phyloP scores from a whole-genome alignment of 2,113 vertebrate genomes.

The Cottus gobio region DNA sequence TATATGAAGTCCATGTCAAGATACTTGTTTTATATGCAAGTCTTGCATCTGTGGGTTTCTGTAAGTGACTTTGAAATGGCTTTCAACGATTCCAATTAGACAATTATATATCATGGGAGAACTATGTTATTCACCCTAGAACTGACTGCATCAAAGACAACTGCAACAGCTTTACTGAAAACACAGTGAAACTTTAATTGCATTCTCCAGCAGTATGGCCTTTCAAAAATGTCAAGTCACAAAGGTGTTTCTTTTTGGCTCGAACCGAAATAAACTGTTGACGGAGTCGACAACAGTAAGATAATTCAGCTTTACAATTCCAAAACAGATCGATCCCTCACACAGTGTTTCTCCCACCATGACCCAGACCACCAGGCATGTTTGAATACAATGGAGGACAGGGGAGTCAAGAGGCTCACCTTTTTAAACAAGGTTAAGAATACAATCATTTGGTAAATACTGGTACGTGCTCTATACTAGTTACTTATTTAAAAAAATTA shows the following conservation, averaged over 20 bases:
- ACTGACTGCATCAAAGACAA: background rate
- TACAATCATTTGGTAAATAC: background rate
- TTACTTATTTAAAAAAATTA: background rate
- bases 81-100: background rate
- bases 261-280: slow-evolving; percentile 14
- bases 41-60: background rate
- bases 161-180: slow-evolving; percentile 28
- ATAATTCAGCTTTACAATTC: slow-evolving; percentile 29
- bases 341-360: background rate
- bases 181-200: slow-evolving; percentile 46
- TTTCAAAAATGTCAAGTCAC: slow-evolving; percentile 62
- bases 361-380: slow-evolving; percentile 12
- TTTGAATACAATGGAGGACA: background rate
- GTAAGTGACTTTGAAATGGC: background rate
- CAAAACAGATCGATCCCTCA: slow-evolving; percentile 33
- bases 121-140: background rate
- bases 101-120: background rate
- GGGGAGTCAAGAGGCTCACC: background rate
- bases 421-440: background rate
- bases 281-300: slow-evolving; percentile 7
- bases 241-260: slow-evolving; percentile 34
- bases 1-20: background rate
- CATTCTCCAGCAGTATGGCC: slow-evolving; percentile 33
- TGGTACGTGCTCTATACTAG: background rate
- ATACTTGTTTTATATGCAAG: background rate